Percentiles rank a stretch among this genome's conserved stretches.
phyloP scores from a whole-genome alignment of 30 jellyfish, hydroid and myxozoan genomes.

The Cassiopea andromeda region DNA sequence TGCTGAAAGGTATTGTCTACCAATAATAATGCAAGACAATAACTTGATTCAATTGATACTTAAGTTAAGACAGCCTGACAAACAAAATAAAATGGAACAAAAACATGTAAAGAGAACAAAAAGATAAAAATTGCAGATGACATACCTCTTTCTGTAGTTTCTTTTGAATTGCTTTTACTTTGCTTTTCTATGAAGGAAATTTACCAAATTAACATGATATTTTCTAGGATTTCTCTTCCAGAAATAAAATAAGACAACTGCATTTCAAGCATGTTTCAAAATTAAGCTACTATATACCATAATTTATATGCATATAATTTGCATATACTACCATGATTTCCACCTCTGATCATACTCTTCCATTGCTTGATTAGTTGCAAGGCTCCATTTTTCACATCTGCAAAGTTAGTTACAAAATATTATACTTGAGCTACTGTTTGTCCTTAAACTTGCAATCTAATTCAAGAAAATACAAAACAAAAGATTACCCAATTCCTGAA shows the following conservation, averaged over 20 bases:
- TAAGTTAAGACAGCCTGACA: not conserved
- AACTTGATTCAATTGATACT: too few species aligned
- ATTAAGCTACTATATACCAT: too few species aligned
- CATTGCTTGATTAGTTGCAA: constrained; percentile 80
- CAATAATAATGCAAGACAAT: too few species aligned
- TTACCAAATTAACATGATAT: not conserved
- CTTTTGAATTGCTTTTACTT: constrained; percentile 19
- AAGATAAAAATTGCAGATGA: not conserved
- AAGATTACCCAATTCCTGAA: too few species aligned
- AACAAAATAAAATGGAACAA: not conserved
- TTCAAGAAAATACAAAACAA: too few species aligned
- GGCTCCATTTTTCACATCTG: constrained; percentile 84
- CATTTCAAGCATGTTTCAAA: too few species aligned
- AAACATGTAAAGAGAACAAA: not conserved
- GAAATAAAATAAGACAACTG: too few species aligned
- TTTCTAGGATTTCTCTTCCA: too few species aligned
- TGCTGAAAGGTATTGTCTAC: too few species aligned
- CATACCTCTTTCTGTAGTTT: constrained; percentile 12
- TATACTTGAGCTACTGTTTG: not conserved
- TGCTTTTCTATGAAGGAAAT: not conserved
- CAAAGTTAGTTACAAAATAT: not conserved
- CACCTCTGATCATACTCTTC: constrained; percentile 99
- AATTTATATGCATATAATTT: too few species aligned
- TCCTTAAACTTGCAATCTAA: not conserved
- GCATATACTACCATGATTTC: constrained; percentile 63